Evolutionary conservation across 2,797 vertebrate species (phyloP), one percentile per base, ranked within the genome.

Genomic region (Fratercula arctica): DNA sequence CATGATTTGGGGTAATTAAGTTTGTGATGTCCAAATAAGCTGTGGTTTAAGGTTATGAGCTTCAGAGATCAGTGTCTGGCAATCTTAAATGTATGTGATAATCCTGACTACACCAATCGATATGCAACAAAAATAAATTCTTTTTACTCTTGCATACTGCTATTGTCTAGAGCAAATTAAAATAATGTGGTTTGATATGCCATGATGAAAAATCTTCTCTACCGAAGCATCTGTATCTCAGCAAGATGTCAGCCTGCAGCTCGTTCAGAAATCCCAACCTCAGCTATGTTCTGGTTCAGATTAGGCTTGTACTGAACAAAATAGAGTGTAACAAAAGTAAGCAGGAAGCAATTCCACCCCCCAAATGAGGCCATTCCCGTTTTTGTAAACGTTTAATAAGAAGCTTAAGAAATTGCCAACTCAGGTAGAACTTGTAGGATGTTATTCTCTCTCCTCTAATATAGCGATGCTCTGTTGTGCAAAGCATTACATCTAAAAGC

Each of bases 261-360:
- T 94, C 74, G 21, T 83, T 95, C 53, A 83, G 60, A 87, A 80
- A 82, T 82, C 51, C 70, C 60, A 85, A 21, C 46, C 33, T 64
- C 24, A 2, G 53, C 72, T 83, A 1, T 0, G 0, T 78, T 93
- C 85, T 93, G 81, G 24, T 96, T 95, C 82, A 66, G 50, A 78
- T 93, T 87, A 95, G 14, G 15, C 61, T 92, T 85, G 75, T 57
- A 51, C 20, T 85, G 81, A 94, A 68, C 51, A 76, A 88, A 89
- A 74, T 0, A 56, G 51, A 70, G 56, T 60, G 74, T 59, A 89
- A 85, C 64, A 85, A 48, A 89, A 70, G 26, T 43, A 70, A 87
- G 63, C 60, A 89, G 86, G 75, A 92, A 88, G 51, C 26, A 87
- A 83, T 89, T 83, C 66, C 14, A 73, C 6, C 10, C 43, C 43